Base-by-base conservation (phyloP, 2,888 invertebrate species). In the Pegoplata infirma region DNA sequence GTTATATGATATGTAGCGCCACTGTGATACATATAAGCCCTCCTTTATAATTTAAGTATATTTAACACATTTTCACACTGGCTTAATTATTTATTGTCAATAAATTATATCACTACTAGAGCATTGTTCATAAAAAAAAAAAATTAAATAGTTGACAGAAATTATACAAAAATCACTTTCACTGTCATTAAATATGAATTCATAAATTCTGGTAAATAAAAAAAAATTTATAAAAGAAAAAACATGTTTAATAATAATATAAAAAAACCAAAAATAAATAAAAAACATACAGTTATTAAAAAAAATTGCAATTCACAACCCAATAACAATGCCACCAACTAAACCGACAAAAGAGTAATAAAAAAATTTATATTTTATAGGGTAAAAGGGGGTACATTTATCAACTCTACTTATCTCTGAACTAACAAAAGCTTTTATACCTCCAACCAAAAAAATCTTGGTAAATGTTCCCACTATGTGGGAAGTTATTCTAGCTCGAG, bases 81-180 rank as follows among this genome's bases (percentile, higher is more conserved):
- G 1, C 10, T 32, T 32, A 32, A 32, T 32, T 10, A 2, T 10
- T 23, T 23, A 5, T 32, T 32, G 10, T 1, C 32, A 32, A 32
- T 32, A 32, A 2, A n/a, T 10, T 32, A 10, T 10, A 7, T 32
- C 3, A 32, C 12, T 10, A 12, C 32, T 32, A n/a, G n/a, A n/a
- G 8, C 32, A 32, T 32, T 10, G 32, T 32, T 10, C n/a, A n/a
- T n/a, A n/a, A n/a, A n/a, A n/a, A n/a, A n/a, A n/a, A n/a, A 10
- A 32, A 32, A 32, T 32, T 32, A 10, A 10, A 32, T 32, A 32
- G 40, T 40, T 21, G 40, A 12, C 40, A 19, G 12, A 5, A 32
- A 10, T 32, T 6, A 2, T 32, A 32, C 32, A 32, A 16, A 40
- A 56, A 56, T 56, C 40, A 56, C 56, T 56, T 56, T 56, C 21